These are phyloP conservation scores for Harpagifer antarcticus DNA, from an alignment of 2,797 vertebrate species.

Conservation along the genomic window DNA sequence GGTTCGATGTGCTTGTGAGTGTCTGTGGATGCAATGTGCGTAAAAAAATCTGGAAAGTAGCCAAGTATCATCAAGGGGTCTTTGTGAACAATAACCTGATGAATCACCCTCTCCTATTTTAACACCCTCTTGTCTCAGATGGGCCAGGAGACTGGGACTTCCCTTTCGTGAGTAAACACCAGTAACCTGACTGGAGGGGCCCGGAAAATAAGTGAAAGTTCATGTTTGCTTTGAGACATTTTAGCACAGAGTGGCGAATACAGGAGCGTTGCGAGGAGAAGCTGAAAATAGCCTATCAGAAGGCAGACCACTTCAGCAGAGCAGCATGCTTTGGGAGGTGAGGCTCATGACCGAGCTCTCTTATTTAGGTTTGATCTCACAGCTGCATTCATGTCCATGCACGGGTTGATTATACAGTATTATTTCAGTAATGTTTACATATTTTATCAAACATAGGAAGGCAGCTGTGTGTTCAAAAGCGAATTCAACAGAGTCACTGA, in stretches of 20 bases:
- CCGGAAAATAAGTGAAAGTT: conserved; percentile 68
- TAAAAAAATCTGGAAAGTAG: conserved; percentile 48
- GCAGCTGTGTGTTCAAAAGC: conserved; percentile 38
- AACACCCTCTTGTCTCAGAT: conserved; percentile 39
- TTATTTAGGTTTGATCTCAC: conserved; percentile 38
- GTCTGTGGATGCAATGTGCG: conserved; percentile 18
- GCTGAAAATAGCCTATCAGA: conserved; percentile 67
- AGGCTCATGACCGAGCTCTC: conserved; percentile 29
- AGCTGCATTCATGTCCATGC: conserved; percentile 18
- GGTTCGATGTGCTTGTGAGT: conserved; percentile 7
- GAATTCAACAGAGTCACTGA: conserved; percentile 34
- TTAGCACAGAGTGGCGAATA: conserved; percentile 35
- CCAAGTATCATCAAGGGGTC: conserved; percentile 59
- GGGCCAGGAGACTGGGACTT: conserved; percentile 49
- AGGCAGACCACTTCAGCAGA: conserved; percentile 40
- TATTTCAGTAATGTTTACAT: conserved; percentile 6
- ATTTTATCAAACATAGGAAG: conserved; percentile 20
- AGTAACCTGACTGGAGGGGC: conserved; percentile 39
- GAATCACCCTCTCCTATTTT: conserved; percentile 65
- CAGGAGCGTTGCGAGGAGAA: conserved; percentile 44
- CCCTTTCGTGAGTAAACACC: conserved; percentile 66
- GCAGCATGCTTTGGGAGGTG: conserved; percentile 26
- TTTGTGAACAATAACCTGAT: conserved; percentile 69
- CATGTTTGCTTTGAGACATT: conserved; percentile 67
- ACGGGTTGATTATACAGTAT: neutral